A percentile compares a stretch with the other conserved stretches of the same genome.
These are phyloP conservation scores for Ailuropoda melanoleuca DNA, from an alignment of 2,113 vertebrate genomes.

Conservation along the genomic window DNA sequence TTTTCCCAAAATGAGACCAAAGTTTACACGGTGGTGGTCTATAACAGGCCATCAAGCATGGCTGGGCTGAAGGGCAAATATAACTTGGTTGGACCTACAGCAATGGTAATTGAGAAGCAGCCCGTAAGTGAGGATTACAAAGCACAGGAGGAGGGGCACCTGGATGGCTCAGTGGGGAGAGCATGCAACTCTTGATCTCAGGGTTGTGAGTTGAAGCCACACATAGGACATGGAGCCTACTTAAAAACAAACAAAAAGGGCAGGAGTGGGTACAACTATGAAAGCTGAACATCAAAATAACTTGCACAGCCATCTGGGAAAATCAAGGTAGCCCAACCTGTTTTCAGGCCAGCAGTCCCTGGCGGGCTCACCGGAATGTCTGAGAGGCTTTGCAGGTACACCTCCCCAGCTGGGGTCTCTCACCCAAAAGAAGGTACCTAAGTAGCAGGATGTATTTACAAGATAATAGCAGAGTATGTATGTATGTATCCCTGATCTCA, in stretches of 20 bases:
- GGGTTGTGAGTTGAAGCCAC: background rate
- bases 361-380: background rate
- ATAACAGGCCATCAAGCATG: background rate
- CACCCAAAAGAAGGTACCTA: background rate
- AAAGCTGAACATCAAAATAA: slow-evolving; percentile 8
- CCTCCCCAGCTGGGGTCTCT: background rate
- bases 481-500: background rate
- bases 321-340: background rate
- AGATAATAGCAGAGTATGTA: background rate
- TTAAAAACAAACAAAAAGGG: background rate
- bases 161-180: background rate
- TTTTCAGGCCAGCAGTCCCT: background rate
- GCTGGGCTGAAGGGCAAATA: background rate
- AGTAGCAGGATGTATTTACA: background rate
- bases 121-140: background rate
- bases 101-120: background rate
- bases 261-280: background rate
- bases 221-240: background rate
- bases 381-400: background rate
- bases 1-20: background rate
- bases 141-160: background rate
- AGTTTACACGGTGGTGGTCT: background rate
- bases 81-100: background rate
- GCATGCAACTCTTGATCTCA: background rate
- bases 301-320: background rate